A percentile compares a stretch with the other conserved stretches of the same genome.
phyloP scores from a whole-genome alignment of 1,140 invertebrate genomes.

The Diuraphis noxia region DNA sequence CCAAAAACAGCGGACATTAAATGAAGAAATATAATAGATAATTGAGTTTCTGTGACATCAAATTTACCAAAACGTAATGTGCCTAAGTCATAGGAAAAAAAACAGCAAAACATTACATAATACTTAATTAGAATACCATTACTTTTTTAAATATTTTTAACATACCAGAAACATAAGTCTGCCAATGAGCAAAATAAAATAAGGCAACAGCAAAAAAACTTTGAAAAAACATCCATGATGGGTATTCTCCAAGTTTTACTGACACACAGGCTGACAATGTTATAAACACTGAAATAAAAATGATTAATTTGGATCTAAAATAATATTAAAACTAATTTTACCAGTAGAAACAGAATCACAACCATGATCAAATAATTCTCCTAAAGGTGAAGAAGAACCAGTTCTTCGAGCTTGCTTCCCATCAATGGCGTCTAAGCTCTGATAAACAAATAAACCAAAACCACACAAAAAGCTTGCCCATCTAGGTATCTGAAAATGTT shows the following conservation, averaged over 20 bases:
- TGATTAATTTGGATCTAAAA: neutral
- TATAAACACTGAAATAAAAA: constrained; percentile 79
- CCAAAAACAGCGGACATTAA: constrained; percentile 86
- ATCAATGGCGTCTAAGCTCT: constrained; percentile 98
- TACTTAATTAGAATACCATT: neutral
- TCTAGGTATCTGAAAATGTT: constrained; percentile 73
- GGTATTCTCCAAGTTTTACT: constrained; percentile 86
- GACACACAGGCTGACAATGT: constrained; percentile 90
- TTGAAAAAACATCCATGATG: constrained; percentile 87
- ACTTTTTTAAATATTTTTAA: neutral
- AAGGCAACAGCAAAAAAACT: constrained; percentile 90
- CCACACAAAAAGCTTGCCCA: constrained; percentile 93
- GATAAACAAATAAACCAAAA: constrained; percentile 94
- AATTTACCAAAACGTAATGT: constrained; percentile 90
- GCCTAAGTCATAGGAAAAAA: constrained; percentile 61
- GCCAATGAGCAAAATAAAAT: constrained; percentile 99
- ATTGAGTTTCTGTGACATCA: constrained; percentile 98
- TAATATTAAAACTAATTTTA: constrained; percentile 57
- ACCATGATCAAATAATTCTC: constrained; percentile 99
- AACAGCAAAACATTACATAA: neutral
- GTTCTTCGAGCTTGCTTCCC: constrained; percentile 99
- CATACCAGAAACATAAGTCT: constrained; percentile 93
- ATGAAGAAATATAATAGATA: constrained; percentile 88
- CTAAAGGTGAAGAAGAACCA: constrained; percentile 86
- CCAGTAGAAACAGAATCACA: constrained; percentile 94